These are phyloP conservation scores for Tachuris rubrigastra DNA, from an alignment of 2,113 vertebrate genomes.

Conservation along the genomic window DNA sequence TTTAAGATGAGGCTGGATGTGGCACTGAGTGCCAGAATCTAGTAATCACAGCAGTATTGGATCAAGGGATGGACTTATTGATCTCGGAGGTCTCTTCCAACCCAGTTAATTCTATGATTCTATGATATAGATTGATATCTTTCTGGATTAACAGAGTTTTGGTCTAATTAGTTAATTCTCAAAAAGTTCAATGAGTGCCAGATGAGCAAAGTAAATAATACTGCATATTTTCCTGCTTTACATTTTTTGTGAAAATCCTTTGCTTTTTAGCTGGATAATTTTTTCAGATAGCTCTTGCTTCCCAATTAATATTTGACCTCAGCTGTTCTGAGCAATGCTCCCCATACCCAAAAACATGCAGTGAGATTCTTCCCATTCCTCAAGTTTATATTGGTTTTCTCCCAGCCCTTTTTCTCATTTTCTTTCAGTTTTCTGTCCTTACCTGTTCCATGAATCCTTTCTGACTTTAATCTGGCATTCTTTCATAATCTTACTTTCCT, in stretches of 20 bases:
- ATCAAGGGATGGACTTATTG: too few relatives aligned
- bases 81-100: too few relatives aligned
- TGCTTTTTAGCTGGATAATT: not conserved
- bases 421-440: not conserved
- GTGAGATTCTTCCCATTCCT: not conserved
- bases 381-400: not conserved
- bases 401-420: not conserved
- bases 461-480: not conserved
- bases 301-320: not conserved
- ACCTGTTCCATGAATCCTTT: not conserved
- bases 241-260: not conserved
- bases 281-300: not conserved
- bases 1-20: too few relatives aligned
- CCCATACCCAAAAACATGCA: not conserved
- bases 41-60: too few relatives aligned
- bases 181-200: not conserved
- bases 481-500: not conserved
- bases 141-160: not conserved
- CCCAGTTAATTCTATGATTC: too few relatives aligned
- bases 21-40: too few relatives aligned
- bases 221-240: not conserved
- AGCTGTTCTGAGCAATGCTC: not conserved
- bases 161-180: not conserved
- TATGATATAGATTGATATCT: not conserved
- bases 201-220: not conserved